These are phyloP conservation scores for Melangyna quadrimaculata DNA, from an alignment of 2,888 invertebrate genomes.

Conservation along the genomic window DNA sequence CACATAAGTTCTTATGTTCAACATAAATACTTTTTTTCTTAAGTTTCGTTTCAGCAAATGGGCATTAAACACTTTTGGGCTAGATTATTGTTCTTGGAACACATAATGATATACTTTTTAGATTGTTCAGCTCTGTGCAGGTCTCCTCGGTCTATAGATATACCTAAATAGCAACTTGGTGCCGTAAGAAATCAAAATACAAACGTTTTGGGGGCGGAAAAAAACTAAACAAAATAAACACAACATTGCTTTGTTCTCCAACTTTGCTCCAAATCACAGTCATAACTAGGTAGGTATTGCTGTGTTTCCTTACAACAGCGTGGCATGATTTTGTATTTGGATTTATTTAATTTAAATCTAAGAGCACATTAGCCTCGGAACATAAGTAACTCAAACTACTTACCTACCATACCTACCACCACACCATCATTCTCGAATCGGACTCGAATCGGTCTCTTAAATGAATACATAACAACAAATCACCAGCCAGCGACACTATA, in stretches of 20 bases:
- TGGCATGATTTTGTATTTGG: background rate
- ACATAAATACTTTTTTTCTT: no score
- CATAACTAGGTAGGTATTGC: no score
- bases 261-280: background rate
- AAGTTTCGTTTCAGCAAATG: no score
- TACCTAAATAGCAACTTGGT: no score
- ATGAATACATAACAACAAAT: constrained; percentile 39
- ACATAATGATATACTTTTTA: no score
- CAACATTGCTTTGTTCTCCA: background rate
- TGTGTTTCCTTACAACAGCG: background rate
- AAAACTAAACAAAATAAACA: background rate
- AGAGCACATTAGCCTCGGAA: background rate
- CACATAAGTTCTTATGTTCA: no score
- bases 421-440: background rate
- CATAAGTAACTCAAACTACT: background rate
- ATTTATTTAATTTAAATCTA: background rate
- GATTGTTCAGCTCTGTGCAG: no score
- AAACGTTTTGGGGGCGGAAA: background rate
- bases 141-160: no score
- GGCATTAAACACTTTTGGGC: no score
- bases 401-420: background rate
- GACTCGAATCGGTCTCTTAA: constrained; percentile 12
- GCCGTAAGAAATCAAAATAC: background rate
- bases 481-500: constrained; percentile 16
- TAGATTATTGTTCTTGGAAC: no score